Base-by-base conservation (phyloP, 2,113 vertebrate genomes). In the Xiphophorus hellerii region DNA sequence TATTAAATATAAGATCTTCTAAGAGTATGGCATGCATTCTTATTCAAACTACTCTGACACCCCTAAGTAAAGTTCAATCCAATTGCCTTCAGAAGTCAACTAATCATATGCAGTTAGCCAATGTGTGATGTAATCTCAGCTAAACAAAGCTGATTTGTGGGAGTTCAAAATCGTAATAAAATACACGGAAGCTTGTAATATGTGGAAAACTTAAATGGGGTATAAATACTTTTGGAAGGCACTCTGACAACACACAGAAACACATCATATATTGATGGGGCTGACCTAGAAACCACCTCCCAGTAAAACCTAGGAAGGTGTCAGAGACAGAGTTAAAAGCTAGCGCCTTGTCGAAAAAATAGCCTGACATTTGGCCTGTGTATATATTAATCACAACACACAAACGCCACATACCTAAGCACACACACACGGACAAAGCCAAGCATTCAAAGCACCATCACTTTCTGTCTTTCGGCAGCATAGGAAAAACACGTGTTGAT, bases 331-430 rank as follows among this genome's bases (percentile, higher is more conserved):
- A 74, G 73, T 63, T 87, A n/a, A 78, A 71, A 76, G 64, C 62
- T 65, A 73, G 63, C 39, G 60, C 31, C 71, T 67, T 66, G 58
- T 70, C 63, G 44, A 44, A 37, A 66, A 87, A 80, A 68, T n/a
- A 80, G 51, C 69, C 60, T 71, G 62, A 74, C 69, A 44, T 80
- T 66, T 82, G 80, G 28, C 66, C 77, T 69, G 67, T 35, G 64
- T 20, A 29, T 60, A 58, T 79, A 67, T 67, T 68, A 33, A 85
- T 76, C 78, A 77, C 71, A 66, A 20, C 69, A 76, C n/a, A 30
- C n/a, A 31, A 25, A 78, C 61, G 54, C 14, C 4, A 1, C 69
- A 61, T 54, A 42, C 27, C 28, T 42, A 28, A 58, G 60, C 39
- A n/a, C 28, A 33, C 72, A 31, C 69, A 69, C 12, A 65, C 1